phyloP scores from a whole-genome alignment of 2,888 invertebrate species.

The Drosophila ustulata region DNA sequence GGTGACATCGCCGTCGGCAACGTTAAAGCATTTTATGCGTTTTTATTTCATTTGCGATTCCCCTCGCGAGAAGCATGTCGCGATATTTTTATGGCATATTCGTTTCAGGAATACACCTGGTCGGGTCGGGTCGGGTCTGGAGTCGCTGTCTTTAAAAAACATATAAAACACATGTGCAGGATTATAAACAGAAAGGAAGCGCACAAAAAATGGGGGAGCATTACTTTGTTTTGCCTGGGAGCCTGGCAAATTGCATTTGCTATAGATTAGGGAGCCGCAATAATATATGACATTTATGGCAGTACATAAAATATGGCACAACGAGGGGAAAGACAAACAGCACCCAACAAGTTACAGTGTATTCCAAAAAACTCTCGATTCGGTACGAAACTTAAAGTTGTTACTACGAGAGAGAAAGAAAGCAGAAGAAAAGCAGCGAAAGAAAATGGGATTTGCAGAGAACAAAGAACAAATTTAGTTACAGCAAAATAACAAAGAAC shows the following conservation, averaged over 20 bases:
- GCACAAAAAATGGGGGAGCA: slow-evolving; percentile 36
- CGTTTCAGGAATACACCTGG: slow-evolving; percentile 10
- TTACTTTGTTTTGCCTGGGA: slow-evolving; percentile 53
- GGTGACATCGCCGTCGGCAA: slow-evolving; percentile 41
- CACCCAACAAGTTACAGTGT: slow-evolving; percentile 4
- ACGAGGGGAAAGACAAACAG: slow-evolving; percentile 3
- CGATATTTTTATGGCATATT: slow-evolving; percentile 56
- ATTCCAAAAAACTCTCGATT: slow-evolving; percentile 5
- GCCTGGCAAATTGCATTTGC: slow-evolving; percentile 71
- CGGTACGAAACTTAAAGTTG: neutral
- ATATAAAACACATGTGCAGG: slow-evolving; percentile 69
- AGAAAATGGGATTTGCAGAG: neutral
- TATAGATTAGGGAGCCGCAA: slow-evolving; percentile 64
- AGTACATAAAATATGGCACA: slow-evolving; percentile 58
- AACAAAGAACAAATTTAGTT: too few species aligned
- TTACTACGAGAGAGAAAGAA: neutral
- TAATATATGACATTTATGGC: slow-evolving; percentile 74
- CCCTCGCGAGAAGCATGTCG: slow-evolving; percentile 41
- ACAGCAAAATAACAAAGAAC: too few species aligned
- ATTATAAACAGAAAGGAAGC: slow-evolving; percentile 51
- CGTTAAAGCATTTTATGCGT: slow-evolving; percentile 66
- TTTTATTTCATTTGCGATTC: slow-evolving; percentile 65
- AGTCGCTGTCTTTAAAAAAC: slow-evolving; percentile 29
- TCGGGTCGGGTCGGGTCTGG: neutral
- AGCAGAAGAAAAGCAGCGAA: neutral